These are phyloP conservation scores for Melanotaenia boesemani DNA, from an alignment of 2,797 vertebrate genomes.

Conservation along the genomic window DNA sequence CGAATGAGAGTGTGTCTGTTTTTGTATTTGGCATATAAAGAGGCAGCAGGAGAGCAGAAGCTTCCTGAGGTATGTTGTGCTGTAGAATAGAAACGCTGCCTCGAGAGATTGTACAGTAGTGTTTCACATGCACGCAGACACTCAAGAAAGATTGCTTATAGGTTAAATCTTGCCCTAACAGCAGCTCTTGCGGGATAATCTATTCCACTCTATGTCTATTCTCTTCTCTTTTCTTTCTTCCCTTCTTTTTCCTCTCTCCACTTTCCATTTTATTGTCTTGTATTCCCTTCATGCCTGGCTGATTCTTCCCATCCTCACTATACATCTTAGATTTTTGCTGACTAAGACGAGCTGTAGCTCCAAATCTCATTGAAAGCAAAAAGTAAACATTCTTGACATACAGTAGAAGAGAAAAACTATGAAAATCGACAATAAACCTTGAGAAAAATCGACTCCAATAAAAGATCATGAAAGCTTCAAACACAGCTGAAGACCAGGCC, in stretches of 20 bases:
- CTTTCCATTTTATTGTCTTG: slow-evolving; percentile 15
- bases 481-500: too few species aligned
- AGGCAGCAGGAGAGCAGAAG: slow-evolving; percentile 18
- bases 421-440: background rate
- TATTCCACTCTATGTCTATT: slow-evolving; percentile 44
- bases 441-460: background rate
- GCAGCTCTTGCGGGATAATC: slow-evolving; percentile 47
- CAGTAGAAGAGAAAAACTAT: background rate
- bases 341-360: slow-evolving; percentile 5
- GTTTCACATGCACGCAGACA: slow-evolving; percentile 23
- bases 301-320: background rate
- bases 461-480: background rate
- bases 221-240: slow-evolving; percentile 14
- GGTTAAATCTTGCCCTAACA: slow-evolving; percentile 54
- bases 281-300: slow-evolving; percentile 3
- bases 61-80: slow-evolving; percentile 42
- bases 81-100: slow-evolving; percentile 52
- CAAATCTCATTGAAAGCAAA: slow-evolving; percentile 19
- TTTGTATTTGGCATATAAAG: slow-evolving; percentile 20
- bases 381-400: background rate
- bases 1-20: slow-evolving; percentile 7
- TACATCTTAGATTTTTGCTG: slow-evolving; percentile 1
- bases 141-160: slow-evolving; percentile 55
- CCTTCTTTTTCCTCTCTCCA: slow-evolving; percentile 12
- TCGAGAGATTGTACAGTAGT: slow-evolving; percentile 47